Evolutionary conservation across 2,888 invertebrate genomes (phyloP), one percentile per base, ranked within the genome.

Genomic region (Sepiola atlantica): DNA sequence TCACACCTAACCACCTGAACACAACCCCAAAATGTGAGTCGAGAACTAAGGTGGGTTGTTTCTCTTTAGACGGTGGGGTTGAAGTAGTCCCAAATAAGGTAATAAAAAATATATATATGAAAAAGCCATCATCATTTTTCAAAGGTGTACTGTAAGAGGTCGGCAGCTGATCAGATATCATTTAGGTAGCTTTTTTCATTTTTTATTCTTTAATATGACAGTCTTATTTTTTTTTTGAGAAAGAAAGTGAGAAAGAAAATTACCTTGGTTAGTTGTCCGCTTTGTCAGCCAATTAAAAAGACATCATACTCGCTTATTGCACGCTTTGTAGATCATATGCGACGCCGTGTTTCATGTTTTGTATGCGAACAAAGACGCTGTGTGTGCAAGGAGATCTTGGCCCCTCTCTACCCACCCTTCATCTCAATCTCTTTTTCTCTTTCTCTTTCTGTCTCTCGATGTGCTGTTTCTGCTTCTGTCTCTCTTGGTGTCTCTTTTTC

Each of bases 281-380:
- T 77, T 77, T 77, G 77, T 77, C n/a, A 77, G 8, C 77, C 77
- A 77, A 77, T 77, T 77, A 77, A 77, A 77, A 77, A 77, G 77
- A n/a, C 77, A 77, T 77, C 77, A 32, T 77, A 18, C 77, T 77
- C 77, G 77, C n/a, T n/a, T 32, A 77, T n/a, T 77, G 77, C n/a
- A n/a, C n/a, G 77, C 77, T 77, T 77, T 77, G n/a, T 77, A 77
- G 77, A 77, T 77, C 77, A 77, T 32, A 77, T 32, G 18, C 77
- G 14, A 16, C 32, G n/a, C 14, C 4, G 77, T 32, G 77, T 77
- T 77, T 77, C 77, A 77, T 77, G 77, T 77, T 45, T 45, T 77
- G n/a, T 21, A n/a, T 18, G n/a, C n/a, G n/a, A 4, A 32, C 77
- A 77, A 77, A n/a, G 77, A 77, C n/a, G n/a, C n/a, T 14, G 32